Evolutionary conservation across 1,140 invertebrate species (phyloP).

Genomic region (Aphelenchoides avenae): DNA sequence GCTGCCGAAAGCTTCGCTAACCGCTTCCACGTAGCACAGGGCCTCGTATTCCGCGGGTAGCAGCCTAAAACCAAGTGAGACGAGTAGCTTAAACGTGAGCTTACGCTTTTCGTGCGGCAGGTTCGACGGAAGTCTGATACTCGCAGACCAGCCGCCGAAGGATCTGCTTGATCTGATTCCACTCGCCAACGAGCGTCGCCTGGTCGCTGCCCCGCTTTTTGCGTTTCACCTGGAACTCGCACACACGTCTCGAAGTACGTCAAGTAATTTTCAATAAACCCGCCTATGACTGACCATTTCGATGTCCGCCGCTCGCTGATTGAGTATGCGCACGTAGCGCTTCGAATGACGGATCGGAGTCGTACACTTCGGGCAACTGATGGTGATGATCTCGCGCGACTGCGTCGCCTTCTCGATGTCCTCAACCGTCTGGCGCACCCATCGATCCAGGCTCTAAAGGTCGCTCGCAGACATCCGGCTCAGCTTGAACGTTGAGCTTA

Average conservation of each 20-base stretch:
- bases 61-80: no score
- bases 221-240: neutral
- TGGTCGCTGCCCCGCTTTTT: neutral
- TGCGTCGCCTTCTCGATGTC: conserved; percentile 9
- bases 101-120: no score
- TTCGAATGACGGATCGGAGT: conserved; percentile 20
- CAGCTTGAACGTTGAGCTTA: neutral
- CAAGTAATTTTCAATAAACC: no score
- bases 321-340: conserved; percentile 21
- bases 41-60: no score
- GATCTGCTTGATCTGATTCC: no score
- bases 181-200: neutral
- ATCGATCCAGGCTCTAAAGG: neutral
- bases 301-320: conserved; percentile 15
- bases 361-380: conserved; percentile 12
- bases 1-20: no score
- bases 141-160: no score
- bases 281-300: no score
- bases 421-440: neutral
- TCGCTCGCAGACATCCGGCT: neutral
- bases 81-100: no score
- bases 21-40: no score
- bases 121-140: no score
- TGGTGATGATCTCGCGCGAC: conserved; percentile 6
- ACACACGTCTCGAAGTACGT: neutral